Conservation (phyloP, 2,888 invertebrate genomes). For the Scelioninae gen. 1 region DNA sequence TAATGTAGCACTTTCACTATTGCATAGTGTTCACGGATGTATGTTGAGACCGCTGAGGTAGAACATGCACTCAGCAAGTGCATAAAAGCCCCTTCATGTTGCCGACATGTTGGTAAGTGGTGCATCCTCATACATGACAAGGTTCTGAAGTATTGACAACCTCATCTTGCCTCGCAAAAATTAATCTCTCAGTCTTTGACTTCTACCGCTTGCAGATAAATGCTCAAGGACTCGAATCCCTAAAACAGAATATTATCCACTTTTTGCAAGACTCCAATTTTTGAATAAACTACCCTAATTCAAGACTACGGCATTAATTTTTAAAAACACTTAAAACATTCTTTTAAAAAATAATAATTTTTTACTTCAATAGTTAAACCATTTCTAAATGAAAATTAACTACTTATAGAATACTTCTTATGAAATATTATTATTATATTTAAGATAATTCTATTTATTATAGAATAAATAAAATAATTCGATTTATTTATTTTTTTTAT, state of each 20-base stretch:
- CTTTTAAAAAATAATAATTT: no score
- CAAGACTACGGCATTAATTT: no score
- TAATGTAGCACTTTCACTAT: slow-evolving; percentile 51
- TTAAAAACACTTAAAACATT: no score
- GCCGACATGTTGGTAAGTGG: slow-evolving; percentile 62
- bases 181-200: slow-evolving; percentile 61
- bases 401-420: no score
- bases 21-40: slow-evolving; percentile 37
- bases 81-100: slow-evolving; percentile 60
- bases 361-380: no score
- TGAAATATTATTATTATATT: no score
- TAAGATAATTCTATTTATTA: no score
- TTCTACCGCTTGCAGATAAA: slow-evolving; percentile 30
- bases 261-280: background rate
- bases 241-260: slow-evolving; percentile 8
- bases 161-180: slow-evolving; percentile 51
- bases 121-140: slow-evolving; percentile 55
- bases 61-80: slow-evolving; percentile 63
- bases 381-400: no score
- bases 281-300: background rate
- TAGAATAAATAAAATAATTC: no score
- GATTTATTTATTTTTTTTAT: no score
- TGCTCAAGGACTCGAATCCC: background rate
- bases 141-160: slow-evolving; percentile 61
- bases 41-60: slow-evolving; percentile 60